Conservation (phyloP, 2,797 vertebrate species). For the Halcyon leucocephala region DNA sequence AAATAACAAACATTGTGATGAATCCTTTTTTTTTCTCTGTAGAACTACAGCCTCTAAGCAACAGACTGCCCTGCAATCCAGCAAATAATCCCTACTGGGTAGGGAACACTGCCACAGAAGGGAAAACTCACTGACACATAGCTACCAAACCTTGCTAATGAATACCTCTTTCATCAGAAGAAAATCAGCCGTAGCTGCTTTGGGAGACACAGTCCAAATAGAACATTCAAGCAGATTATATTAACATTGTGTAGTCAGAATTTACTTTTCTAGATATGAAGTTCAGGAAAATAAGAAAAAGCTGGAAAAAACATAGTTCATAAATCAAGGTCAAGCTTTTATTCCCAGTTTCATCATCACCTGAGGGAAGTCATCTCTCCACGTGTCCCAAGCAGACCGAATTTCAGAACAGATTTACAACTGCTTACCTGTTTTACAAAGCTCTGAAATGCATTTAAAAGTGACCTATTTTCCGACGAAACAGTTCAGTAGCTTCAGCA, state of each 20-base stretch:
- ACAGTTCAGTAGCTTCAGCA: neutral
- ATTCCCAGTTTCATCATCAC: neutral
- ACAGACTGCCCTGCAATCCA: neutral
- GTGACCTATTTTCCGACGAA: neutral
- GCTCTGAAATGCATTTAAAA: neutral
- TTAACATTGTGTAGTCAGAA: neutral
- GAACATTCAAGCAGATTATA: neutral
- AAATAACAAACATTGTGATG: neutral
- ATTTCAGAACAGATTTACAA: neutral
- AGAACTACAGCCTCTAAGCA: neutral
- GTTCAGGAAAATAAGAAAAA: neutral
- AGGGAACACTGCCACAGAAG: neutral
- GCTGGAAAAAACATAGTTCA: neutral
- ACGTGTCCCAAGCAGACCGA: neutral
- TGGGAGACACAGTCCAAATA: neutral
- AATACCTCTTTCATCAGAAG: neutral
- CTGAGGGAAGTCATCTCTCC: neutral
- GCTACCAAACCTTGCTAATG: neutral
- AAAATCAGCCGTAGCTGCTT: neutral
- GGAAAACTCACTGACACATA: neutral
- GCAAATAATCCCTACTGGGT: neutral
- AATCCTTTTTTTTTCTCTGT: neutral
- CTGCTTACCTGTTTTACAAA: neutral
- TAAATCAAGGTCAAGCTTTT: neutral
- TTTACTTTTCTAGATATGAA: neutral